Evolutionary conservation across 2,113 vertebrate genomes (phyloP).

Genomic region (Cichladusa arquata): DNA sequence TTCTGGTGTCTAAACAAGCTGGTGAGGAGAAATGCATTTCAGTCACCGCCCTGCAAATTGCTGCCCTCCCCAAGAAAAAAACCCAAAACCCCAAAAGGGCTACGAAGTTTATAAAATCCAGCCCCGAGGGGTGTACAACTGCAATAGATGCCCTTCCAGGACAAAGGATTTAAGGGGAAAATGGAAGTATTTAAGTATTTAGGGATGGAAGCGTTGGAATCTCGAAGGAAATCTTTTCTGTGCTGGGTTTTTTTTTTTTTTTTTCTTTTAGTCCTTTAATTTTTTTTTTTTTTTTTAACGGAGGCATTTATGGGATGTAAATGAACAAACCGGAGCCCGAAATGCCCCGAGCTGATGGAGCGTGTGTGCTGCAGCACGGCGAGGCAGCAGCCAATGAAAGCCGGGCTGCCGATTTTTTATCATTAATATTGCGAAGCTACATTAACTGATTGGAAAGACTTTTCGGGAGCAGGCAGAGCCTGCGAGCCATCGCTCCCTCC

Average conservation of each 20-base stretch:
- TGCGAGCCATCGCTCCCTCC: background rate
- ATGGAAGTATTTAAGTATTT: background rate
- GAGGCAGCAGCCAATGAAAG: constrained; percentile 22
- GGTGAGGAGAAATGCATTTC: background rate
- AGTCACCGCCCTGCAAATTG: background rate
- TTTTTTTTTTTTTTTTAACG: background rate
- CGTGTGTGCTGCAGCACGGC: background rate
- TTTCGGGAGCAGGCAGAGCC: constrained; percentile 20
- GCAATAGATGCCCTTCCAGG: background rate
- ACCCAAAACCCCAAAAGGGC: accelerated
- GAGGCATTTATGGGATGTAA: background rate
- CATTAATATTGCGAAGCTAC: constrained; percentile 21
- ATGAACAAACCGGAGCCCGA: background rate
- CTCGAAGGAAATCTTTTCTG: background rate
- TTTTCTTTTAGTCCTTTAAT: background rate
- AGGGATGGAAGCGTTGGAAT: background rate
- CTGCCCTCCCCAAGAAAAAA: too few species aligned
- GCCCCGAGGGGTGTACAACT: background rate
- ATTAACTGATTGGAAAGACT: constrained; percentile 25
- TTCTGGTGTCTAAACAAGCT: constrained; percentile 52
- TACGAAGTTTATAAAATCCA: background rate
- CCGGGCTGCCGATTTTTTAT: background rate
- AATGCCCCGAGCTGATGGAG: constrained; percentile 22
- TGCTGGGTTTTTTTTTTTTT: background rate
- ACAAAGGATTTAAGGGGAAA: background rate